Conservation (phyloP, 2,113 vertebrate genomes). For the Calcarius ornatus region DNA sequence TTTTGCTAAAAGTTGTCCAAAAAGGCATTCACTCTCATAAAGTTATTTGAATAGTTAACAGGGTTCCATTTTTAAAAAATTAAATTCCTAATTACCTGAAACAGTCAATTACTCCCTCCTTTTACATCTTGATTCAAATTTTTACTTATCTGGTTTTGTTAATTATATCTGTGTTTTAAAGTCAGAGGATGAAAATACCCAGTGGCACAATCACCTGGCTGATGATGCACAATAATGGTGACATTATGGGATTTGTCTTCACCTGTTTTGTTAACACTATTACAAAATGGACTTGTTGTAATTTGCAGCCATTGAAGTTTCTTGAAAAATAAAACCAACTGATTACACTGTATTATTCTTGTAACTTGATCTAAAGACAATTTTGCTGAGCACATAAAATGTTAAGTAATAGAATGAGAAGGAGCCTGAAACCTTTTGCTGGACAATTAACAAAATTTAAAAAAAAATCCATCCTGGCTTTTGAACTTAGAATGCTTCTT, state of each 20-base stretch:
- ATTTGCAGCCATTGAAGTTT: background rate
- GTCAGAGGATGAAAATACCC: background rate
- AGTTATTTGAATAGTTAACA: background rate
- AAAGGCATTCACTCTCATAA: background rate
- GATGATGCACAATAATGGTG: background rate
- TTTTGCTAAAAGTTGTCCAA: background rate
- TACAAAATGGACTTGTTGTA: background rate
- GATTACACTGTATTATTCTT: background rate
- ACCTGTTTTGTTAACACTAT: background rate
- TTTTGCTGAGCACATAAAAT: background rate
- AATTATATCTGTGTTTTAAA: background rate
- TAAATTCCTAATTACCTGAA: background rate
- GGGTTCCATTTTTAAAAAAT: background rate
- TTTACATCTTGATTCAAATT: background rate
- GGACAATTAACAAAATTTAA: background rate
- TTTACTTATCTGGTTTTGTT: background rate
- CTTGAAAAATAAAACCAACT: background rate
- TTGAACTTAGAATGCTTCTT: background rate
- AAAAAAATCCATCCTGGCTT: background rate
- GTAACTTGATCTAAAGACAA: background rate
- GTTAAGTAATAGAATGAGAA: background rate
- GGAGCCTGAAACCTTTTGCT: background rate
- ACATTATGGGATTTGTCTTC: background rate
- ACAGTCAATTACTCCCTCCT: background rate
- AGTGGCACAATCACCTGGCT: background rate